Percentiles rank a stretch among this genome's conserved stretches.
These are phyloP conservation scores for Pandion haliaetus DNA, from an alignment of 2,113 vertebrate genomes.

Conservation along the genomic window DNA sequence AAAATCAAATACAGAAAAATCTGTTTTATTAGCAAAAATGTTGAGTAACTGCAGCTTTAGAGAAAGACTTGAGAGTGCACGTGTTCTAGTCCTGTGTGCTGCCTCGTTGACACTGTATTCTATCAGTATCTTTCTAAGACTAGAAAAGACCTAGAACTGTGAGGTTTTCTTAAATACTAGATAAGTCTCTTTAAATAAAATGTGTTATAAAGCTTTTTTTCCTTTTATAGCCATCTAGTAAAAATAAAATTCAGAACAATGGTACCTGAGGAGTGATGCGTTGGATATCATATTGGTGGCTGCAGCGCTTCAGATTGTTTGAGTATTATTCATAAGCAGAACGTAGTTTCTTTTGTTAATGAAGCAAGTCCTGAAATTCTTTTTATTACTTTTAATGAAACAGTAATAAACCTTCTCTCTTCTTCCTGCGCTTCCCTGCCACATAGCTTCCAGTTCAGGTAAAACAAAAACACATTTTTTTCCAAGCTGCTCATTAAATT, in stretches of 20 bases:
- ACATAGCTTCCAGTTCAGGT: not conserved
- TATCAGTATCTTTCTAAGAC: not conserved
- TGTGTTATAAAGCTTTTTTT: not conserved
- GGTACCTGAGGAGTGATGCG: not conserved
- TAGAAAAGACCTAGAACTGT: not conserved
- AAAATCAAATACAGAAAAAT: not conserved
- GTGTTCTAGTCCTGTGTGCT: accelerated
- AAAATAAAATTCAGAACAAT: not conserved
- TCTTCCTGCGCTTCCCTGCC: not conserved
- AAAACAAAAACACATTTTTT: not conserved
- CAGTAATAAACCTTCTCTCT: not conserved
- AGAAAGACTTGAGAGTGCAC: too few species aligned
- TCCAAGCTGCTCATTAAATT: not conserved
- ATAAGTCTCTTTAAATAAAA: not conserved
- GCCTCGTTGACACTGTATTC: accelerated
- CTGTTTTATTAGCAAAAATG: not conserved
- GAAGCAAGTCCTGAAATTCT: not conserved
- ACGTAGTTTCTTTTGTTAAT: not conserved
- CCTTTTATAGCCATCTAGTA: not conserved
- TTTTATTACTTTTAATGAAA: not conserved
- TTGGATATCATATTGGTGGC: not conserved
- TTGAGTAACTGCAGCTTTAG: not conserved
- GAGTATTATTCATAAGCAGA: not conserved
- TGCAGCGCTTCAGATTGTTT: not conserved
- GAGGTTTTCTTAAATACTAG: not conserved